Evolutionary conservation across 2,113 vertebrate species (phyloP).

Genomic region (Cheirogaleus medius): DNA sequence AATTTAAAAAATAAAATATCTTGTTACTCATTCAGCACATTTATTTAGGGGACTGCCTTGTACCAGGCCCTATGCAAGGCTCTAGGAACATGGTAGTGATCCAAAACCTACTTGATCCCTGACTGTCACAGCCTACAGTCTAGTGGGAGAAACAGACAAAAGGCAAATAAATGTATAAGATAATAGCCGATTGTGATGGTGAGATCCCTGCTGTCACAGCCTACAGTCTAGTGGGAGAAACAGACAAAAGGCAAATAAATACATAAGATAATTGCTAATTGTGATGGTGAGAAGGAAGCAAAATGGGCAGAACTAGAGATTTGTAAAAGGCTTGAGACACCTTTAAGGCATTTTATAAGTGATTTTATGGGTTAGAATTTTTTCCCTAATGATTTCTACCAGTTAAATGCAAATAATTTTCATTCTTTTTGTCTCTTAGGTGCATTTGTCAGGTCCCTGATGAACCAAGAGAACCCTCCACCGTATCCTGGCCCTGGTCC

Average conservation of each 20-base stretch:
- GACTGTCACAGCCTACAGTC: not conserved
- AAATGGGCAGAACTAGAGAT: not conserved
- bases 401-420: slow-evolving; percentile 65
- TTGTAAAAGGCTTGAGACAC: not conserved
- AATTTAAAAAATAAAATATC: slow-evolving; percentile 48
- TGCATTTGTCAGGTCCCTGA: slow-evolving; percentile 76
- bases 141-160: not conserved
- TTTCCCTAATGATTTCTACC: not conserved
- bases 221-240: not conserved
- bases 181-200: not conserved
- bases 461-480: slow-evolving; percentile 94
- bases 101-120: not conserved
- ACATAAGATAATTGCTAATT: not conserved
- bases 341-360: slow-evolving; percentile 47
- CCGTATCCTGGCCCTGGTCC: slow-evolving; percentile 91
- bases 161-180: not conserved
- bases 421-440: slow-evolving; percentile 78
- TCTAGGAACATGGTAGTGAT: not conserved
- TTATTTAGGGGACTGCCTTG: not conserved
- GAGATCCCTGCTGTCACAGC: not conserved
- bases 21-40: not conserved
- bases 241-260: slow-evolving; percentile 7
- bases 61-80: not conserved
- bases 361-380: not conserved
- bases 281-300: not conserved